Percentiles rank a stretch among this genome's conserved stretches.
Conservation (phyloP, 1,140 invertebrate species). For the Ceratitis capitata region DNA sequence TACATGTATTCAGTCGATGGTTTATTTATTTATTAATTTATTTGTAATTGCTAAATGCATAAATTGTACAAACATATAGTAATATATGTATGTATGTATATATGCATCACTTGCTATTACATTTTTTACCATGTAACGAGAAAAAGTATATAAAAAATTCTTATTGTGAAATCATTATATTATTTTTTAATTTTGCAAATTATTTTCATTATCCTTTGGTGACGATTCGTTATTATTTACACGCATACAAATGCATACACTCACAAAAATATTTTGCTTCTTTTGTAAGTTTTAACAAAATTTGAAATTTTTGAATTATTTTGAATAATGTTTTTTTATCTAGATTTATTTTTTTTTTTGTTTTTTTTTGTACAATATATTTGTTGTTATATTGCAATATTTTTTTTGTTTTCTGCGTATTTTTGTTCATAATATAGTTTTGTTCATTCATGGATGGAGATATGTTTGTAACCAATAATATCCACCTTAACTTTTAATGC, state of each 20-base stretch:
- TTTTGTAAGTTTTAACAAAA: neutral
- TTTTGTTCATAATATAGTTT: neutral
- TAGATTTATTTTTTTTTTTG: neutral
- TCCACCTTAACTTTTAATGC: constrained; percentile 11
- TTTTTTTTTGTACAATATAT: neutral
- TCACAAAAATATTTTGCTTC: neutral
- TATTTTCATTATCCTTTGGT: neutral
- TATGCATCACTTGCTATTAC: neutral
- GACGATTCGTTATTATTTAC: neutral
- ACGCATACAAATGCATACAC: neutral
- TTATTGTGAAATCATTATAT: constrained; percentile 27
- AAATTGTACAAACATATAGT: constrained; percentile 3
- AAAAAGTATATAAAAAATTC: constrained; percentile 33
- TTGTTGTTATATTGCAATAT: neutral
- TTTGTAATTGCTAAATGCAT: neutral
- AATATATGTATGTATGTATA: neutral
- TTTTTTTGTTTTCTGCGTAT: neutral
- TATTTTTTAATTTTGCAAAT: constrained; percentile 9
- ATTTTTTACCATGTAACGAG: neutral
- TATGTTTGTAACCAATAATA: constrained; percentile 32
- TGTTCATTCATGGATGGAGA: constrained; percentile 36
- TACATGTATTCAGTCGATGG: constrained; percentile 33
- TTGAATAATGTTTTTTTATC: neutral
- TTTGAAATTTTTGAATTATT: neutral
- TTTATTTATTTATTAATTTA: constrained; percentile 5